These are phyloP conservation scores for Bubo bubo DNA, from an alignment of 2,113 vertebrate genomes.

Conservation along the genomic window DNA sequence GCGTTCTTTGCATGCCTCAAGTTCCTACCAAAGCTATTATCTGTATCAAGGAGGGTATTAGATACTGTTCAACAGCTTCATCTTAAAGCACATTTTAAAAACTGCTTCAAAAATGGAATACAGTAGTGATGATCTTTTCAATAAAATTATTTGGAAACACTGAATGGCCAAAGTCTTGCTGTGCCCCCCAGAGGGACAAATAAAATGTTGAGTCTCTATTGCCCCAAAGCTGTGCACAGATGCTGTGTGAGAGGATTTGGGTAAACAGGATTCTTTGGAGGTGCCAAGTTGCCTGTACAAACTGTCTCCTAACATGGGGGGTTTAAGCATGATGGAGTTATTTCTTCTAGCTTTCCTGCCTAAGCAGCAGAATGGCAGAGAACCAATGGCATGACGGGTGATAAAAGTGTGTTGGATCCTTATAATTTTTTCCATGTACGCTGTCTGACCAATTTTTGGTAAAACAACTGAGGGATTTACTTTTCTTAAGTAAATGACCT, in stretches of 20 bases:
- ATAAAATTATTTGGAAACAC: not conserved
- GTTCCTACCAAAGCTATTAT: not conserved
- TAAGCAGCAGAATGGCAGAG: not conserved
- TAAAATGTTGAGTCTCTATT: not conserved
- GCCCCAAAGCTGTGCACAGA: not conserved
- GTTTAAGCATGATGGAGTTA: not conserved
- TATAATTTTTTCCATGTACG: not conserved
- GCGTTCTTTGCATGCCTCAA: not conserved
- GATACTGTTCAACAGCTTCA: not conserved
- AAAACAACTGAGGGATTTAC: not conserved
- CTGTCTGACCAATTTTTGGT: not conserved
- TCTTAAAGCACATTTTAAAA: not conserved
- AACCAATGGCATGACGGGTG: not conserved
- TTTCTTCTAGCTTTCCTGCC: not conserved
- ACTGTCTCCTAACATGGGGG: not conserved
- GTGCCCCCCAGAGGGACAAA: not conserved
- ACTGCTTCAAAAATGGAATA: not conserved
- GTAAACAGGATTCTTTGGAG: not conserved
- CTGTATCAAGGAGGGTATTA: not conserved
- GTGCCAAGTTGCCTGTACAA: not conserved
- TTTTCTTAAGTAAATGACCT: not conserved
- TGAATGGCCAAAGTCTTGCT: not conserved
- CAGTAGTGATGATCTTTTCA: not conserved
- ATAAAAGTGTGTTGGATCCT: not conserved
- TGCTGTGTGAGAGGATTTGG: not conserved